Evolutionary conservation across 2,113 vertebrate species (phyloP).

Genomic region (Hystrix brachyura): DNA sequence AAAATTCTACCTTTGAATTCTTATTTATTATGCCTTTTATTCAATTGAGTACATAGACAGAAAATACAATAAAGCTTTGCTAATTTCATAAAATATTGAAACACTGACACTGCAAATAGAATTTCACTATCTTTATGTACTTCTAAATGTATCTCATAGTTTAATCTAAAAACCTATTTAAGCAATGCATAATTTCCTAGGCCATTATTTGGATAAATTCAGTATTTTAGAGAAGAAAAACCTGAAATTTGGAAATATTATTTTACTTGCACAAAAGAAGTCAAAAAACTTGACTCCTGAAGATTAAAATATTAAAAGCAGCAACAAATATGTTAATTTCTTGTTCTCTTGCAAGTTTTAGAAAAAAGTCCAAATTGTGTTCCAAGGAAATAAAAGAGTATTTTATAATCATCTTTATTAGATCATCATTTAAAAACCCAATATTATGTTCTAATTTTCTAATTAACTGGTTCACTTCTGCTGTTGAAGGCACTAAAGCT

Average conservation of each 20-base stretch:
- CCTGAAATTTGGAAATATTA: slow-evolving; percentile 49
- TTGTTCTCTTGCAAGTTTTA: background rate
- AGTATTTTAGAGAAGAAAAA: slow-evolving; percentile 50
- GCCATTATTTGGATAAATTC: slow-evolving; percentile 44
- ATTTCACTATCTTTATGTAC: slow-evolving; percentile 85
- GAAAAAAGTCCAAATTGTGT: background rate
- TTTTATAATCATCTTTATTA: background rate
- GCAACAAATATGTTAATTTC: background rate
- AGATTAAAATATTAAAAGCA: slow-evolving; percentile 19
- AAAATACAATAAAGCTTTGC: slow-evolving; percentile 88
- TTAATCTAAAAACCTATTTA: slow-evolving; percentile 86
- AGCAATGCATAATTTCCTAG: slow-evolving; percentile 74
- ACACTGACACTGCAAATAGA: slow-evolving; percentile 85
- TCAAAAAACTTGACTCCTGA: slow-evolving; percentile 20
- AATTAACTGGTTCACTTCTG: background rate
- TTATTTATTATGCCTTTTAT: slow-evolving; percentile 89
- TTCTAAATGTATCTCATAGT: slow-evolving; percentile 83
- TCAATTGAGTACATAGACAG: slow-evolving; percentile 85
- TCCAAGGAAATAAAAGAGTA: background rate
- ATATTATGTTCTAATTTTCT: background rate
- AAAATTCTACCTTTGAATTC: slow-evolving; percentile 88
- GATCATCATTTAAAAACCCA: background rate
- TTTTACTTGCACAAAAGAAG: slow-evolving; percentile 44
- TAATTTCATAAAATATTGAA: slow-evolving; percentile 91
- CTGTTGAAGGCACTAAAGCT: background rate